Percentiles rank a stretch among this genome's conserved stretches.
Conservation (phyloP, 2,888 invertebrate genomes). For the Epicampocera succincta region DNA sequence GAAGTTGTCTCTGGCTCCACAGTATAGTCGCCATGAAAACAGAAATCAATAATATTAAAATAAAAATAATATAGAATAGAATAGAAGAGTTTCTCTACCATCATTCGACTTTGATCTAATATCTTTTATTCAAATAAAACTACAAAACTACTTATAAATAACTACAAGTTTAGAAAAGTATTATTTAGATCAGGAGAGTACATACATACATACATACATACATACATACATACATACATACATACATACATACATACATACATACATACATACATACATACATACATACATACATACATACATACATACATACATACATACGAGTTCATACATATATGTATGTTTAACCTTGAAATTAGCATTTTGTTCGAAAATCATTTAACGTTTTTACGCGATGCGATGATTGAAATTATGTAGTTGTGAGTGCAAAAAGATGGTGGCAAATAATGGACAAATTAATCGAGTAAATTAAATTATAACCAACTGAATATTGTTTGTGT, state of each 20-base stretch:
- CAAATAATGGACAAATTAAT: slow-evolving; percentile 25
- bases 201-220: too few relatives aligned
- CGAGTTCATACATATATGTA: not conserved
- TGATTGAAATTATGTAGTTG: not conserved
- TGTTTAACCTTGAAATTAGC: slow-evolving; percentile 7
- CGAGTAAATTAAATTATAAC: slow-evolving; percentile 32
- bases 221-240: too few relatives aligned
- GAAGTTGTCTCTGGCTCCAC: slow-evolving; percentile 47
- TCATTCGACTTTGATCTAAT: slow-evolving; percentile 39
- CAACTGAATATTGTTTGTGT: slow-evolving; percentile 44
- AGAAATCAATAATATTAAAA: not conserved
- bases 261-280: too few relatives aligned
- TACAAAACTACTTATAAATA: slow-evolving; percentile 25
- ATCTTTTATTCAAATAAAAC: slow-evolving; percentile 45
- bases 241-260: too few relatives aligned
- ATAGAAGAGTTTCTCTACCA: slow-evolving; percentile 5
- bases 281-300: too few relatives aligned
- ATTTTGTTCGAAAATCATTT: slow-evolving; percentile 18
- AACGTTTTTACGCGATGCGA: not conserved
- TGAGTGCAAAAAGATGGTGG: not conserved
- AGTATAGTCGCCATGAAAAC: slow-evolving; percentile 29
- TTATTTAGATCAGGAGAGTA: slow-evolving; percentile 39
- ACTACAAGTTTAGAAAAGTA: slow-evolving; percentile 32
- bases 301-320: too few relatives aligned
- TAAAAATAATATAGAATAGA: slow-evolving; percentile 11